Evolutionary conservation across 2,888 invertebrate genomes (phyloP).

Genomic region (Erebia palarica): DNA sequence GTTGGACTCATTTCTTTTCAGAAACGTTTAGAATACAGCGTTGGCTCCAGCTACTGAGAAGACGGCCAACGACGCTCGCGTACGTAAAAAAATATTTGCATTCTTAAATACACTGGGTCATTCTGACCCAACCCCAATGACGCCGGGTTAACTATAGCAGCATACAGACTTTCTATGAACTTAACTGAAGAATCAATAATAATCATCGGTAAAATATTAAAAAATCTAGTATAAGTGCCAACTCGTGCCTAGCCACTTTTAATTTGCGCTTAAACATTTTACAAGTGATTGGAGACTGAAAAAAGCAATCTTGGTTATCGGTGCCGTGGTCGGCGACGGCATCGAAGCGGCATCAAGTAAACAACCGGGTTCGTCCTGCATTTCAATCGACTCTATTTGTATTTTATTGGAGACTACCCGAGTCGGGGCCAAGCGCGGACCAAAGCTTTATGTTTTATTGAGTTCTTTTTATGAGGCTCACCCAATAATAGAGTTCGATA

Average conservation of each 20-base stretch:
- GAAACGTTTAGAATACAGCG: no score
- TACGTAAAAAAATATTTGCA: no score
- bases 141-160: no score
- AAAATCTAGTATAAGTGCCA: not conserved
- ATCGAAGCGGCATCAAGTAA: constrained; percentile 66
- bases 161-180: not conserved
- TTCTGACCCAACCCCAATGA: no score
- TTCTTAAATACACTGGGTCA: no score
- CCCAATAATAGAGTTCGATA: constrained; percentile 58
- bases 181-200: not conserved
- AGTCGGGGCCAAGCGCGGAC: constrained; percentile 56
- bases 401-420: constrained; percentile 73
- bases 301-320: constrained; percentile 77
- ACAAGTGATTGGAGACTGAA: constrained; percentile 70
- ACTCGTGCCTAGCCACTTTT: constrained; percentile 46
- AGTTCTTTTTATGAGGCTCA: constrained; percentile 65
- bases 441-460: constrained; percentile 71
- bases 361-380: constrained; percentile 72
- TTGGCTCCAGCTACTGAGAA: no score
- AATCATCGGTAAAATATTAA: not conserved
- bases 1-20: no score
- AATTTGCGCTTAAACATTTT: constrained; percentile 68
- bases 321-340: constrained; percentile 55
- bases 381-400: constrained; percentile 79
- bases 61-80: no score